Evolutionary conservation across 1,140 invertebrate species (phyloP).

Genomic region (Drosophila murphyi): DNA sequence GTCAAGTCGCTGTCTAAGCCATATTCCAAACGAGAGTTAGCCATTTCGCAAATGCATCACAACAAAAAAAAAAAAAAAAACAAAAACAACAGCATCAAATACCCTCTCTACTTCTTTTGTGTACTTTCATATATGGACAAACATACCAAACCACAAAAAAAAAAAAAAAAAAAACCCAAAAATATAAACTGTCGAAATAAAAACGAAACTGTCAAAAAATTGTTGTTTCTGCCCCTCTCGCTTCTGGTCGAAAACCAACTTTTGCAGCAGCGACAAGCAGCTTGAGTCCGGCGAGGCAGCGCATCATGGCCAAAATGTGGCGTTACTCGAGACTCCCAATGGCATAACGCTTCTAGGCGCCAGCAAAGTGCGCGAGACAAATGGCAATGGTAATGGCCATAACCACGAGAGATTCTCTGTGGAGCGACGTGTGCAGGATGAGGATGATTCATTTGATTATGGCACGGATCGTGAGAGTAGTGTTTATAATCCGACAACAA

Average conservation of each 20-base stretch:
- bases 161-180: constrained; percentile 20
- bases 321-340: constrained; percentile 76
- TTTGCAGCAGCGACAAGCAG: constrained; percentile 57
- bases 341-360: constrained; percentile 75
- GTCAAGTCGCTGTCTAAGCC: constrained; percentile 70
- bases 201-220: constrained; percentile 49
- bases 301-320: constrained; percentile 74
- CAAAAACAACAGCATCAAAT: constrained; percentile 38
- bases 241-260: constrained; percentile 4
- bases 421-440: constrained; percentile 59
- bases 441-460: constrained; percentile 80
- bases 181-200: constrained; percentile 43
- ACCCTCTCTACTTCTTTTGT: constrained; percentile 56
- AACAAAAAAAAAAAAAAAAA: constrained; percentile 27
- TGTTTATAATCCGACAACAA: constrained; percentile 79
- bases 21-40: constrained; percentile 48
- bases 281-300: constrained; percentile 48
- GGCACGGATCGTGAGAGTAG: constrained; percentile 80
- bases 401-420: constrained; percentile 61
- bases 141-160: constrained; percentile 16
- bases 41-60: constrained; percentile 75
- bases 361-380: constrained; percentile 54
- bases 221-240: constrained; percentile 17
- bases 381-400: constrained; percentile 39
- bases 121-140: constrained; percentile 72